phyloP scores from a whole-genome alignment of 2,113 vertebrate species.

The Thinocorus orbignyianus region DNA sequence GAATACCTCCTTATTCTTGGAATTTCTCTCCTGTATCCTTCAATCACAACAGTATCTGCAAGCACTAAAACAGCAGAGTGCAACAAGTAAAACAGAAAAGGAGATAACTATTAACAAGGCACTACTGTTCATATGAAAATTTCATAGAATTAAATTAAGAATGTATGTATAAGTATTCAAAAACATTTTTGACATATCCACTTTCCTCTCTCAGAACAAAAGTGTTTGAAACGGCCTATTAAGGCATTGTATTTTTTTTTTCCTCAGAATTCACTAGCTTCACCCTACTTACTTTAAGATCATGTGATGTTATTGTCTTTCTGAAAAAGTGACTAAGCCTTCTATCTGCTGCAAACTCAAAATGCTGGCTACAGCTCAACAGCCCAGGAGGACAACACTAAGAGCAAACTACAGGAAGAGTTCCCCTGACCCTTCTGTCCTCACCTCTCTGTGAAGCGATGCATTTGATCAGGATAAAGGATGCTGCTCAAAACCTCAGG shows the following conservation, averaged over 20 bases:
- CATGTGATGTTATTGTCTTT: background rate
- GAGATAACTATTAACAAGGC: background rate
- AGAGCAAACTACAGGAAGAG: background rate
- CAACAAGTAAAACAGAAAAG: background rate
- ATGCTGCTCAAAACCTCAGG: background rate
- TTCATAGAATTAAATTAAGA: background rate
- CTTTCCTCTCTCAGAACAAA: background rate
- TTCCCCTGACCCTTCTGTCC: background rate
- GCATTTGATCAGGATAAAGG: background rate
- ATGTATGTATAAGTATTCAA: background rate
- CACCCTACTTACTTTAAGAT: background rate
- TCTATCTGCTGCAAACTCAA: background rate
- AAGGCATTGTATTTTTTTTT: background rate
- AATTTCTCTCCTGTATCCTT: background rate
- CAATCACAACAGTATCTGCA: background rate
- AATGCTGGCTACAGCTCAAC: background rate
- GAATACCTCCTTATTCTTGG: background rate
- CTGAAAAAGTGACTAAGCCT: background rate
- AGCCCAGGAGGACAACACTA: background rate
- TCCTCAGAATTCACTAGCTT: background rate
- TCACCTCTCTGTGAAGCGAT: background rate
- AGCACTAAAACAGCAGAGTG: background rate
- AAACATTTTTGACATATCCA: background rate
- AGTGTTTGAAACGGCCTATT: background rate
- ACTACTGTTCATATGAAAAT: background rate